Evolutionary conservation across 2,888 invertebrate species (phyloP), one percentile per base, ranked within the genome.

Genomic region (Podotricha telesiphe): DNA sequence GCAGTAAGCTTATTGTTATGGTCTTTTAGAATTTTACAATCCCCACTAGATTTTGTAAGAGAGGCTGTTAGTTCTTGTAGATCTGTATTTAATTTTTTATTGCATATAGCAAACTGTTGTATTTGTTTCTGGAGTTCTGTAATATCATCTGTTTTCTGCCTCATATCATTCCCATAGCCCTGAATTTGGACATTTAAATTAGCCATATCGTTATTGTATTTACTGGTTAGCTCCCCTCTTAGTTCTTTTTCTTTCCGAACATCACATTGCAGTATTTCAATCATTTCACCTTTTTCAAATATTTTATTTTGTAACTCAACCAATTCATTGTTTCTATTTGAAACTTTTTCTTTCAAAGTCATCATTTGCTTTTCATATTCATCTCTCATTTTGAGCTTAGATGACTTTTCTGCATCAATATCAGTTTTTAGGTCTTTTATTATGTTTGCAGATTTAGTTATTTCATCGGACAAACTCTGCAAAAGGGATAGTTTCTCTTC

Each of bases 271-370:
- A 89, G 73, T 6, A 76, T 73, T 75, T 90, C 89, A 56, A 90
- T 86, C 67, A 78, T 78, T 78, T 90, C 89, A 63, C 87, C 86
- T 48, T 87, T 88, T 72, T 82, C 79, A 45, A 84, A 82, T 72
- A 88, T 77, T 72, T 82, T 88, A 74, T 91, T 87, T 78, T 90
- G 90, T 67, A 89, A 71, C 74, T 90, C 89, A 45, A 90, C 87
- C 8, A 90, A 75, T 78, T 91, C 91, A 79, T 91, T 89, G 73
- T 89, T 90, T 72, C 89, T 84, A 68, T 90, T 90, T 15, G 87
- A 75, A 5, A 90, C 82, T 75, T 90, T 90, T 77, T 89, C 90
- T 73, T 91, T 91, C 6, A 90, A 74, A 65, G 86, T 87, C 88
- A 90, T 89, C 47, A 88, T 76, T 64, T 85, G 82, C 73, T 79